Percentiles rank a stretch among this genome's conserved stretches.
These are phyloP conservation scores for Cassiopea andromeda DNA, from an alignment of 30 jellyfish, hydroid and myxozoan species.

Conservation along the genomic window DNA sequence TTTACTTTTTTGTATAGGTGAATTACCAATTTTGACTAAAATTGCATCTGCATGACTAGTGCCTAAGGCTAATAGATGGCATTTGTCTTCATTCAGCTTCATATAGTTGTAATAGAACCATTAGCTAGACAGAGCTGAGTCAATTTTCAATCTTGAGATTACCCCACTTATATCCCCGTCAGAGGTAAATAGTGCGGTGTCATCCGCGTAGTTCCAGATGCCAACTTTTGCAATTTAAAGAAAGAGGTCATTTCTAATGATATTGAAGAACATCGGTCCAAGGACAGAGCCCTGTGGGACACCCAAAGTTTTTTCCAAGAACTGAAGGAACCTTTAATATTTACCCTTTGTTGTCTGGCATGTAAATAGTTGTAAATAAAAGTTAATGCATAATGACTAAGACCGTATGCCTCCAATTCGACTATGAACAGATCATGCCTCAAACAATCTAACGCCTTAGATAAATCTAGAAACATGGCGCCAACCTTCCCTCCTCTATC, in stretches of 20 bases:
- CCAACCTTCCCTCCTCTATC: neutral
- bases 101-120: neutral
- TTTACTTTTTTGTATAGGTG: neutral
- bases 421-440: neutral
- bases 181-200: neutral
- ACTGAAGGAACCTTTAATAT: conserved; percentile 2
- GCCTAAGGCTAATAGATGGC: neutral
- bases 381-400: neutral
- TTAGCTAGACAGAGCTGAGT: neutral
- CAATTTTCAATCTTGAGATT: neutral
- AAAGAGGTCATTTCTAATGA: neutral
- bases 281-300: neutral
- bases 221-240: neutral
- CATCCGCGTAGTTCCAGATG: conserved; percentile 27
- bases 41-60: neutral
- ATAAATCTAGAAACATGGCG: neutral
- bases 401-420: conserved; percentile 14
- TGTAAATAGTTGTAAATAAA: conserved; percentile 3
- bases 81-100: neutral
- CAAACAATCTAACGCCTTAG: neutral
- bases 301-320: neutral
- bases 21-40: neutral
- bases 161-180: neutral
- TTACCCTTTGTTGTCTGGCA: neutral
- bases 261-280: neutral